Evolutionary conservation across 2,113 vertebrate species (phyloP), one percentile per base, ranked within the genome.

Genomic region (Tringa solitaria): DNA sequence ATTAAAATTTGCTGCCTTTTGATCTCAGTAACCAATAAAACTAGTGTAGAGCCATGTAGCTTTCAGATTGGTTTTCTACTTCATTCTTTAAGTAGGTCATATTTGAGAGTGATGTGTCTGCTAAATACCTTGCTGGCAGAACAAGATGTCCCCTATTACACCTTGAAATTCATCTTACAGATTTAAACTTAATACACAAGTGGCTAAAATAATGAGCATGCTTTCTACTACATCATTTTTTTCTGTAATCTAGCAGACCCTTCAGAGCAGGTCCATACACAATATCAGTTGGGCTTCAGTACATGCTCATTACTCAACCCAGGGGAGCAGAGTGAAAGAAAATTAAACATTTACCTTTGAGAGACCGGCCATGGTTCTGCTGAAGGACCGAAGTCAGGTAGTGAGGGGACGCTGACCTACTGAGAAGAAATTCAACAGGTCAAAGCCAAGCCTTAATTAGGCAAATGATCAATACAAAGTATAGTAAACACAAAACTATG

Each of bases 351-450:
- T 98, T 98, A 99, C 99, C 99, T 99, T 99, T 99, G 87, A 99
- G 98, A 93, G 99, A 98, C 96, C 97, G 99, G 96, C 98, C 87
- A 37, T 98, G 98, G 59, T 93, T 98, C 98, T 99, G 99, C 96
- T 99, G 98, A 97, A 99, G 93, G 78, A 98, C 96, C 91, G 98
- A 98, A 75, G 93, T 98, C 93, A 99, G 98, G 97, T 99, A 99
- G 82, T 98, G 98, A 98, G 99, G 98, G 89, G 99, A 99, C 12
- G 99, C 98, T 39, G 99, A 99, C 97, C 98, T 99, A 98, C 99
- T 99, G 98, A 54, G 97, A 97, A 95, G 61, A 97, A 89, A 97
- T 82, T 80, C 51, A 95, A 70, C 57, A 84, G 87, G 69, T 70
- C 88, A 96, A 95, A 95, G 63, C 22, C 76, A 69, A 84, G 72